A percentile compares a stretch with the other conserved stretches of the same genome.
These are phyloP conservation scores for Yponomeuta cagnagella DNA, from an alignment of 2,888 invertebrate genomes.

Conservation along the genomic window DNA sequence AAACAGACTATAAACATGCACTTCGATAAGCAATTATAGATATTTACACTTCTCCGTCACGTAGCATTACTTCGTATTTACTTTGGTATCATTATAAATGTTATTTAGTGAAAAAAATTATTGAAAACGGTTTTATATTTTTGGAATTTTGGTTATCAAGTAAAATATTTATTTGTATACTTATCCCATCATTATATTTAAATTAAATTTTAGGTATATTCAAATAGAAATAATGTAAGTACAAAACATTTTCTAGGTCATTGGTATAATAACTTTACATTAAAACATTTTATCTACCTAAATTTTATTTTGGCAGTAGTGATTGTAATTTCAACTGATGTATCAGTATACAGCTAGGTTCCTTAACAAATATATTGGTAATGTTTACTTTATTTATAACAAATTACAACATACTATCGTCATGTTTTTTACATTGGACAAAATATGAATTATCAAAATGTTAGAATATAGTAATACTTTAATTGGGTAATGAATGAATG, in stretches of 20 bases:
- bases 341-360: slow-evolving; percentile 53
- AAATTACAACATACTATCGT: slow-evolving; percentile 57
- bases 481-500: slow-evolving; percentile 15
- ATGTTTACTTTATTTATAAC: slow-evolving; percentile 50
- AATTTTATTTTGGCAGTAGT: slow-evolving; percentile 65
- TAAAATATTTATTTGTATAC: neutral
- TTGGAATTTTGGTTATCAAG: neutral
- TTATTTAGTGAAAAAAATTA: slow-evolving; percentile 2
- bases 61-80: slow-evolving; percentile 14
- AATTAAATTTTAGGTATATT: neutral
- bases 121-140: neutral
- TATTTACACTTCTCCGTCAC: slow-evolving; percentile 9
- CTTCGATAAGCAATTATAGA: slow-evolving; percentile 5
- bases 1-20: slow-evolving; percentile 10
- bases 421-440: slow-evolving; percentile 30
- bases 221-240: slow-evolving; percentile 29
- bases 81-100: slow-evolving; percentile 2
- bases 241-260: slow-evolving; percentile 55
- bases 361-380: slow-evolving; percentile 43
- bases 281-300: slow-evolving; percentile 68
- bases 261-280: slow-evolving; percentile 52
- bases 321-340: slow-evolving; percentile 55
- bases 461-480: slow-evolving; percentile 14
- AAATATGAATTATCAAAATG: slow-evolving; percentile 8
- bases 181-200: neutral